Conservation (phyloP, 2,113 vertebrate species). For the Daboia siamensis region DNA sequence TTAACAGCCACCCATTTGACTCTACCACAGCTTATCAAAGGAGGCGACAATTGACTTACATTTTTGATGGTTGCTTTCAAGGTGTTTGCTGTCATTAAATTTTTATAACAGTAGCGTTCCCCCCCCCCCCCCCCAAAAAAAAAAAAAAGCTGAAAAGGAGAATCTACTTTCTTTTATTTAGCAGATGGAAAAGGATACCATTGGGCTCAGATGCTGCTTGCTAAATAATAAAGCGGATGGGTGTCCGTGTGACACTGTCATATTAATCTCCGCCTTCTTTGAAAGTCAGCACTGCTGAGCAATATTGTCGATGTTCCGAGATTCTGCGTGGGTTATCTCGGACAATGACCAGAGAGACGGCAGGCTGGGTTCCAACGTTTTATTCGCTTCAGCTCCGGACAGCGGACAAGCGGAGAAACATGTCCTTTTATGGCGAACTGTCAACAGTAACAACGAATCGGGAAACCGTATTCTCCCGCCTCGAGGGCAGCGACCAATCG, state of each 20-base stretch:
- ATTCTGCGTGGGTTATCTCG: too few relatives aligned
- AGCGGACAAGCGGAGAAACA: too few relatives aligned
- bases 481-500: too few relatives aligned
- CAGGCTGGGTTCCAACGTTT: too few relatives aligned
- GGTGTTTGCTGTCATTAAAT: conserved; percentile 63
- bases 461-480: too few relatives aligned
- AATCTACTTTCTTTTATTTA: conserved; percentile 37
- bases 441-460: too few relatives aligned
- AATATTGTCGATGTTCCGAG: neutral
- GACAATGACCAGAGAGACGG: too few relatives aligned
- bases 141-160: neutral
- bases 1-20: conserved; percentile 41
- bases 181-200: neutral
- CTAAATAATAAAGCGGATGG: conserved; percentile 38
- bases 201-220: conserved; percentile 23
- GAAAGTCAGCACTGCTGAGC: conserved; percentile 2
- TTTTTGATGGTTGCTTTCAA: conserved; percentile 55
- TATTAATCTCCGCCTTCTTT: conserved; percentile 8
- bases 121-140: too few relatives aligned
- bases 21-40: conserved; percentile 50
- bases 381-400: too few relatives aligned
- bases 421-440: too few relatives aligned
- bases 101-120: too few relatives aligned
- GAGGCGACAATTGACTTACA: conserved; percentile 44
- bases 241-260: conserved; percentile 14